phyloP scores from a whole-genome alignment of 2,888 invertebrate species.

The Entomobrya proxima region DNA sequence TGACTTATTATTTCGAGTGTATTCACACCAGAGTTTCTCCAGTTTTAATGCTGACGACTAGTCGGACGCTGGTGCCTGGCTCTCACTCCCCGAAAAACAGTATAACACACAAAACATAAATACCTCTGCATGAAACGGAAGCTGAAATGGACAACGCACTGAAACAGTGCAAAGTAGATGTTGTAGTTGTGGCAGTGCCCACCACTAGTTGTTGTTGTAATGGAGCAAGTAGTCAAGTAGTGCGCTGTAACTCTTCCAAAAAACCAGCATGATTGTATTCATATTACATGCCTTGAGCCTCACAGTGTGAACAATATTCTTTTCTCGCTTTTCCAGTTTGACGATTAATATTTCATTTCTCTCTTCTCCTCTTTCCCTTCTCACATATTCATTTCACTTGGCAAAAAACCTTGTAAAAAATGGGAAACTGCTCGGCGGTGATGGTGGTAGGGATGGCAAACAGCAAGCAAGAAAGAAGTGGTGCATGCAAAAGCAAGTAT shows the following conservation, averaged over 20 bases:
- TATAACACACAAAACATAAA: neutral
- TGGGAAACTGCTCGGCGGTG: neutral
- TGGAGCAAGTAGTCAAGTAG: neutral
- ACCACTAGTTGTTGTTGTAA: no score
- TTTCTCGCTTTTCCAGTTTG: constrained; percentile 58
- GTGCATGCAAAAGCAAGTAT: no score
- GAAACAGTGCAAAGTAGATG: neutral
- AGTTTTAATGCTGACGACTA: neutral
- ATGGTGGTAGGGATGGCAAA: constrained; percentile 6
- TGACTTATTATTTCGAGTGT: constrained; percentile 8
- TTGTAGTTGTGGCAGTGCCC: neutral
- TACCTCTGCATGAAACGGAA: constrained; percentile 38
- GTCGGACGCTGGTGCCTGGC: neutral
- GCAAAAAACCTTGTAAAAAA: constrained; percentile 43
- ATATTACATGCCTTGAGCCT: constrained; percentile 53
- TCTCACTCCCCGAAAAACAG: neutral
- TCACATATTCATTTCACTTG: constrained; percentile 40
- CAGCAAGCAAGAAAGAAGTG: neutral
- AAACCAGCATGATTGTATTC: constrained; percentile 60
- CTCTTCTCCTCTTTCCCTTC: constrained; percentile 32
- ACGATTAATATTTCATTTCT: constrained; percentile 58
- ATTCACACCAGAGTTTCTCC: neutral
- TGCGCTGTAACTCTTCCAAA: constrained; percentile 50
- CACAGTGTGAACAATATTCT: constrained; percentile 55
- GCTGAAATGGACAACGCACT: constrained; percentile 22